Base-by-base conservation (phyloP, 2,888 invertebrate species). In the Andrena flavipes region DNA sequence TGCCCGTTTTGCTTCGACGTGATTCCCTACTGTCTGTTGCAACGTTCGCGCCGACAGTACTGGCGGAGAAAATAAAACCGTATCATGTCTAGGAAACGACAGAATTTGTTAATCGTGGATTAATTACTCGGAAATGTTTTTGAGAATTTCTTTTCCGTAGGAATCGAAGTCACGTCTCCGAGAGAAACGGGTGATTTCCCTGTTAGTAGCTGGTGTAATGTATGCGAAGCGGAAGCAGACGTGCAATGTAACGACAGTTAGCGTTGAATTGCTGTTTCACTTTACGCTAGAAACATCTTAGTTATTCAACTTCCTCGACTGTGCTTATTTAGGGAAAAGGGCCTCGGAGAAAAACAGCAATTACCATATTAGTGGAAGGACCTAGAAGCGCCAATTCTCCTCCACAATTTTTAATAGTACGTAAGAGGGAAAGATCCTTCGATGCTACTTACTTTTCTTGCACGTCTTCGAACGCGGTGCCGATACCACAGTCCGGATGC, bases 1-100 rank as follows among this genome's bases (percentile, higher is more conserved):
- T 96, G 94, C 96, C 96, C 88, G 96, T 96, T 95, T 96, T 94
- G 91, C 93, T 92, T 91, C 92, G 92, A 90, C 91, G 92, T 88
- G 90, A 91, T 87, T 89, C 87, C 92, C 90, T 93, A 92, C 80
- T 90, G 89, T 89, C 89, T 86, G 89, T 88, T 80, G 88, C 87
- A 85, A 89, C 83, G 78, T 85, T 91, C 84, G 88, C 87, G 76
- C 90, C 90, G 81, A 89, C 87, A 87, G 87, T 88, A 92, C 93
- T 92, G 85, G 88, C 87, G 89, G 88, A 90, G 84, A 56, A 91
- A 90, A 90, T 87, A 89, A 90, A 16, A 87, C 74, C 62, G 68
- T 78, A 64, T 79, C 77, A 84, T 70, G 56, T 74, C 64, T 60
- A 35, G 29, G 71, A 73, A 80, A 69, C 42, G n/a, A 10, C 20